Conservation (phyloP, 2,797 vertebrate genomes). For the Carcharodon carcharias region DNA sequence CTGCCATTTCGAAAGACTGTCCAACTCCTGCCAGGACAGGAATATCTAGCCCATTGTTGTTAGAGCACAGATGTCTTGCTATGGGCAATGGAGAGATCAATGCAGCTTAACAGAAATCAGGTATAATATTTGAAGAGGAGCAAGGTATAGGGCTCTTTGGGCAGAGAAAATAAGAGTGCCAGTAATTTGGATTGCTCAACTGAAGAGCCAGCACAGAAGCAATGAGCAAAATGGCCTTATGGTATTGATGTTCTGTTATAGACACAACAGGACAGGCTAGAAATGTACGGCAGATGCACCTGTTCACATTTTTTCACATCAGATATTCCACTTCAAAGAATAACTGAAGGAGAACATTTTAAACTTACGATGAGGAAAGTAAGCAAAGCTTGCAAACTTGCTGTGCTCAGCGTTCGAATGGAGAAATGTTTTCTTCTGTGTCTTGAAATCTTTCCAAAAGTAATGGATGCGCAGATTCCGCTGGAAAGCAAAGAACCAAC, state of each 20-base stretch:
- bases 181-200: not conserved
- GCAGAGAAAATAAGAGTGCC: not conserved
- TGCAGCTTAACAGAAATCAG: not conserved
- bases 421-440: not conserved
- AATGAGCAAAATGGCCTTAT: not conserved
- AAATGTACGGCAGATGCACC: not conserved
- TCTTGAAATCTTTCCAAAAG: not conserved
- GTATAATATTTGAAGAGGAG: not conserved
- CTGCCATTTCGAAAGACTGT: no score
- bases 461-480: not conserved
- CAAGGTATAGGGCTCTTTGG: not conserved
- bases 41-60: not conserved
- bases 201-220: not conserved
- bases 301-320: not conserved
- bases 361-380: not conserved
- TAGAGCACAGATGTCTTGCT: not conserved
- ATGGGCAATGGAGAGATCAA: not conserved
- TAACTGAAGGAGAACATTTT: not conserved
- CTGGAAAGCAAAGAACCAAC: not conserved
- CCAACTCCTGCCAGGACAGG: no score
- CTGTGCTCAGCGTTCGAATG: not conserved
- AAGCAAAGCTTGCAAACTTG: not conserved
- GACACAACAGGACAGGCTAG: not conserved
- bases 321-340: not conserved
- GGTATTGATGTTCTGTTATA: not conserved